phyloP scores from a whole-genome alignment of 2,888 invertebrate genomes.

The Melikaiella ostensackeni region DNA sequence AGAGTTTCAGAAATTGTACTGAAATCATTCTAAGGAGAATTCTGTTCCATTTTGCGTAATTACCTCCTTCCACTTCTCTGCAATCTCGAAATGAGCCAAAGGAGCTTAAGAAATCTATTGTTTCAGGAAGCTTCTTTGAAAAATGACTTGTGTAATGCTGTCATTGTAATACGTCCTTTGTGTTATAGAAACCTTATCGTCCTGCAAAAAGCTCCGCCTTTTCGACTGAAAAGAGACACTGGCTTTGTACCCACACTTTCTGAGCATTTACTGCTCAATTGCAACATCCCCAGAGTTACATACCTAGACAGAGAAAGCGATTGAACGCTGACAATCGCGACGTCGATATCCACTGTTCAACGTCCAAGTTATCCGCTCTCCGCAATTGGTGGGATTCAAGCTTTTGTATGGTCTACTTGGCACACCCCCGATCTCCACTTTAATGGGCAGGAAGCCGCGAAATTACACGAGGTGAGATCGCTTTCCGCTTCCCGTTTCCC shows the following conservation, averaged over 20 bases:
- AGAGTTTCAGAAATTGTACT: too few relatives aligned
- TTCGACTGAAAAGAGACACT: slow-evolving; percentile 17
- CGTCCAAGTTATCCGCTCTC: slow-evolving; percentile 25
- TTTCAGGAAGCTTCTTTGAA: neutral
- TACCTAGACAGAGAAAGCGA: slow-evolving; percentile 54
- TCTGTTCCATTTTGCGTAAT: neutral
- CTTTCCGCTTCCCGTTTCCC: slow-evolving; percentile 13
- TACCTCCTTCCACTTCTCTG: neutral
- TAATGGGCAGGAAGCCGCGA: slow-evolving; percentile 27
- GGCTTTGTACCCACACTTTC: neutral
- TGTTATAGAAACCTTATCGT: neutral
- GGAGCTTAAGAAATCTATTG: neutral
- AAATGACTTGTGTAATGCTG: neutral
- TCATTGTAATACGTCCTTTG: slow-evolving; percentile 3
- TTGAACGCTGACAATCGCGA: slow-evolving; percentile 56
- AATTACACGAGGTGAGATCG: slow-evolving; percentile 37
- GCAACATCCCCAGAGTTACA: slow-evolving; percentile 20
- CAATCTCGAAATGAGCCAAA: neutral
- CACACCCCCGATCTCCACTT: slow-evolving; percentile 9
- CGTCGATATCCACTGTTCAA: slow-evolving; percentile 51
- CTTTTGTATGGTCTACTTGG: slow-evolving; percentile 27
- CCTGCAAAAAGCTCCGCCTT: neutral
- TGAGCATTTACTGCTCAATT: slow-evolving; percentile 28
- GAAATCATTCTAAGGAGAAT: neutral
- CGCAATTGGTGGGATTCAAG: slow-evolving; percentile 29